Percentiles rank a stretch among this genome's conserved stretches.
Conservation (phyloP, 1,140 invertebrate species). For the Sinonovacula constricta region DNA sequence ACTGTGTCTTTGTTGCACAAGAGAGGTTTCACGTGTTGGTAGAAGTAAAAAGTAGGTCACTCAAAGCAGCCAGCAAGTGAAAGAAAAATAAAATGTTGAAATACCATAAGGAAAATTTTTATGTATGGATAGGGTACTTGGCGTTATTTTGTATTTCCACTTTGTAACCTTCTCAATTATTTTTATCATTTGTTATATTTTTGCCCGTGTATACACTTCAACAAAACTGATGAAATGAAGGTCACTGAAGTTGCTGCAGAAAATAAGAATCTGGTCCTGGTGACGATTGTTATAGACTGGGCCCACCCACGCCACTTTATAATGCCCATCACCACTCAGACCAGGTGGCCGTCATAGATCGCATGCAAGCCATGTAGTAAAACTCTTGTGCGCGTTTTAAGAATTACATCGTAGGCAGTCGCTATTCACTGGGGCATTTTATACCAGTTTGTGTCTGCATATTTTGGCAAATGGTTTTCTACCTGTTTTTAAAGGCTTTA, state of each 20-base stretch:
- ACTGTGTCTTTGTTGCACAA: not conserved
- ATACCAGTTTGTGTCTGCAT: not conserved
- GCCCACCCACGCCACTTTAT: too few species aligned
- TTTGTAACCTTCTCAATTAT: conserved; percentile 43
- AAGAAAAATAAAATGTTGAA: not conserved
- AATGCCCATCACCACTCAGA: too few species aligned
- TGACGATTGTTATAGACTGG: too few species aligned
- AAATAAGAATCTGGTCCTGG: too few species aligned
- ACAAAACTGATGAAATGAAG: too few species aligned
- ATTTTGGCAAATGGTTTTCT: too few species aligned
- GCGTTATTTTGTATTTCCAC: conserved; percentile 37
- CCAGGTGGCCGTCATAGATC: not conserved
- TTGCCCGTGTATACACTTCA: not conserved
- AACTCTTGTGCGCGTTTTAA: not conserved
- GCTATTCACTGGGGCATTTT: not conserved
- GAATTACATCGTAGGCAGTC: not conserved
- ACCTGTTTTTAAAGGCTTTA: too few species aligned
- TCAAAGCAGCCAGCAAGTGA: too few species aligned
- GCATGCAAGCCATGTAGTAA: not conserved
- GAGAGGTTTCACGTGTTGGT: not conserved
- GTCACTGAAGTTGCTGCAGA: too few species aligned
- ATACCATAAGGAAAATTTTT: not conserved
- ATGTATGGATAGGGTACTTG: conserved; percentile 50
- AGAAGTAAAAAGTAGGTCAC: not conserved
- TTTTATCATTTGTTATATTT: conserved; percentile 24